These are phyloP conservation scores for Drosophila kurseongensis DNA, from an alignment of 1,140 invertebrate genomes.

Conservation along the genomic window DNA sequence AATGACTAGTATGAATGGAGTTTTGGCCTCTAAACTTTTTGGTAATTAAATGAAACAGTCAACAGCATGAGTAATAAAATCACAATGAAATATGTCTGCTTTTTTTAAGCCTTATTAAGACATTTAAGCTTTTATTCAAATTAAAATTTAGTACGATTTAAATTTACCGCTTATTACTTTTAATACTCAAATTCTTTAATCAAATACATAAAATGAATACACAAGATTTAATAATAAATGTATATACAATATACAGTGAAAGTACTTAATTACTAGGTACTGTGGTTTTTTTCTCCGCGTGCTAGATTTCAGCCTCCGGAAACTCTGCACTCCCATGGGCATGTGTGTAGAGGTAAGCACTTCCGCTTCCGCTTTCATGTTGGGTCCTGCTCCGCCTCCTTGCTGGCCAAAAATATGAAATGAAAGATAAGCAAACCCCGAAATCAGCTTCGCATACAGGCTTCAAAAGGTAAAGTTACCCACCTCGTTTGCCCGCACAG, in stretches of 20 bases:
- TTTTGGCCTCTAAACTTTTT: no score
- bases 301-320: not conserved
- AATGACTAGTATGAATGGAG: no score
- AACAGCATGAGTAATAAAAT: no score
- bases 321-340: not conserved
- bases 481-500: slow-evolving; percentile 19
- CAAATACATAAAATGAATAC: not conserved
- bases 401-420: slow-evolving; percentile 43
- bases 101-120: no score
- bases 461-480: slow-evolving; percentile 29
- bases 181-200: no score
- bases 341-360: slow-evolving; percentile 64
- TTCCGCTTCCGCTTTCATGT: slow-evolving; percentile 78
- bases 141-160: no score
- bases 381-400: slow-evolving; percentile 12
- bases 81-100: no score
- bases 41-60: no score
- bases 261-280: not conserved
- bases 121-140: no score
- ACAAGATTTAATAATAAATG: no score
- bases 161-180: no score
- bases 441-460: slow-evolving; percentile 25
- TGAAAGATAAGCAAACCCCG: slow-evolving; percentile 47
- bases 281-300: not conserved
- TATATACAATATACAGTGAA: no score